phyloP scores from a whole-genome alignment of 2,113 vertebrate genomes.

The Eptesicus fuscus region DNA sequence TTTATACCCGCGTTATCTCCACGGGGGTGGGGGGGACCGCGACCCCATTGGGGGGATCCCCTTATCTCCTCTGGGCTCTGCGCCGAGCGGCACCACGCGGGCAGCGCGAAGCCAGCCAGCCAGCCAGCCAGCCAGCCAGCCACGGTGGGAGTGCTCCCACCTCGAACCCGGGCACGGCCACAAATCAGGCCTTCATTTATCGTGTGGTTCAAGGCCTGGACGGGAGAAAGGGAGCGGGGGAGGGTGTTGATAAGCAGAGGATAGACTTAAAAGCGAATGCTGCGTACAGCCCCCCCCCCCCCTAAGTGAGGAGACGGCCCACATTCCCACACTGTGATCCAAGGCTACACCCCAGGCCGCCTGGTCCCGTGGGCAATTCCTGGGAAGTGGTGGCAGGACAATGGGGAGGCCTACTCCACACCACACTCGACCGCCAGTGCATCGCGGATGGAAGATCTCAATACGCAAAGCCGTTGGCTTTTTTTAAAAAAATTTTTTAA shows the following conservation, averaged over 20 bases:
- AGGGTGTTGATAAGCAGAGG: not conserved
- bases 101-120: not conserved
- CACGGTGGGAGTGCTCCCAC: not conserved
- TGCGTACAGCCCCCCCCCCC: too few species aligned
- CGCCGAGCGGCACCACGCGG: not conserved
- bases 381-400: not conserved
- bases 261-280: not conserved
- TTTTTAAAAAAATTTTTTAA: not conserved
- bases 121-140: not conserved
- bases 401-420: not conserved
- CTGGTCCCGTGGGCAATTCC: not conserved
- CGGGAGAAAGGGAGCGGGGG: not conserved
- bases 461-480: not conserved
- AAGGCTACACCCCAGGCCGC: not conserved
- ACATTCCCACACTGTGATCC: not conserved
- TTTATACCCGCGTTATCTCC: not conserved
- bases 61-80: not conserved
- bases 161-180: not conserved
- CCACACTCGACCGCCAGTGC: not conserved
- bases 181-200: not conserved
- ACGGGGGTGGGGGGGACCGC: not conserved
- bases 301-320: not conserved
- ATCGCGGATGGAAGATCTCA: not conserved
- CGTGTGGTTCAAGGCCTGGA: not conserved
- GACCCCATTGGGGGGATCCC: fast-evolving